Evolutionary conservation across 2,888 invertebrate genomes (phyloP).

Genomic region (Campoplex nolae): DNA sequence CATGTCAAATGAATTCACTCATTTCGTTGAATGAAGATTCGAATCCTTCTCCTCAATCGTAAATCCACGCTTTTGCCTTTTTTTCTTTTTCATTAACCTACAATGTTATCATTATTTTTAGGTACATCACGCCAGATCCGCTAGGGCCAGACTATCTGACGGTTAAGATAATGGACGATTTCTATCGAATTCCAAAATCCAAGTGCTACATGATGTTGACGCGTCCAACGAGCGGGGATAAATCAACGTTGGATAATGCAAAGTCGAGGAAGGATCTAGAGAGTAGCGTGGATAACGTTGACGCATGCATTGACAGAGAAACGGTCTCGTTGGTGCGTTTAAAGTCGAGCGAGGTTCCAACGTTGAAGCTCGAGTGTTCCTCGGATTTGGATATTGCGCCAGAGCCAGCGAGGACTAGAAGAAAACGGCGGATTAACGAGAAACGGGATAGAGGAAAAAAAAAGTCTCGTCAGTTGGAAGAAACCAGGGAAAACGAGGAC

Average conservation of each 20-base stretch:
- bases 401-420: neutral
- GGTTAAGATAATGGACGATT: conserved; percentile 60
- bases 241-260: conserved; percentile 3
- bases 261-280: neutral
- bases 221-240: conserved; percentile 27
- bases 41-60: conserved; percentile 27
- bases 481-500: neutral
- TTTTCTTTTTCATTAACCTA: conserved; percentile 38
- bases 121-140: conserved; percentile 66
- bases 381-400: neutral
- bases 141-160: conserved; percentile 61
- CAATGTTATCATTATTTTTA: conserved; percentile 63
- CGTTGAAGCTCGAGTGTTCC: conserved; percentile 1
- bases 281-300: neutral
- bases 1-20: neutral
- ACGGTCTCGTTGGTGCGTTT: neutral
- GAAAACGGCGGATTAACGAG: neutral
- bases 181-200: conserved; percentile 62
- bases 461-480: neutral
- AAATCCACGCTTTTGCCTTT: neutral
- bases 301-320: neutral
- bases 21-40: neutral
- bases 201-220: conserved; percentile 59
- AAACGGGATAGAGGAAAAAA: neutral
- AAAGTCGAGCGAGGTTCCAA: neutral